phyloP scores from a whole-genome alignment of 2,113 vertebrate species.

The Hypanus sabinus region DNA sequence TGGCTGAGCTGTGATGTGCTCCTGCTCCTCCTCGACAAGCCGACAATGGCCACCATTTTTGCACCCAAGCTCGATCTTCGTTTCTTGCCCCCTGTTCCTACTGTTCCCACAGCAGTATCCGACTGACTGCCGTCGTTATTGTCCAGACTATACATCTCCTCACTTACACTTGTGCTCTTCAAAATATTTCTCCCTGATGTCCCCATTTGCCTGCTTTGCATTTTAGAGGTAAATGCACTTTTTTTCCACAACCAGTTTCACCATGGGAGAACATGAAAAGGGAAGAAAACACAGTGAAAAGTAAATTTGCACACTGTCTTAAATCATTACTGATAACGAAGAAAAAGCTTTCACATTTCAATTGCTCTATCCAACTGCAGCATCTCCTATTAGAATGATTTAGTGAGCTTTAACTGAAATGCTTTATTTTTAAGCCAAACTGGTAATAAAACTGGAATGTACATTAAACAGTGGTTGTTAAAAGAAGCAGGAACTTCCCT shows the following conservation, averaged over 20 bases:
- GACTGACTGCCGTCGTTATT: constrained; percentile 95
- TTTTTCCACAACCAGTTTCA: constrained; percentile 46
- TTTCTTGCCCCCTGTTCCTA: constrained; percentile 84
- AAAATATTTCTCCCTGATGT: constrained; percentile 79
- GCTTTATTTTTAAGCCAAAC: neutral
- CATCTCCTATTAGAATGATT: too few relatives aligned
- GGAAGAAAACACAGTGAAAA: constrained; percentile 23
- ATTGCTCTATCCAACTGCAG: too few relatives aligned
- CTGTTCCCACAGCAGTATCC: constrained; percentile 85
- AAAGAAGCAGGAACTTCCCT: neutral
- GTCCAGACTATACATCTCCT: constrained; percentile 87
- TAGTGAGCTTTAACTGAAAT: neutral
- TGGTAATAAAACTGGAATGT: neutral
- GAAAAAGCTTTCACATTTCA: neutral
- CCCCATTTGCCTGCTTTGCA: constrained; percentile 81
- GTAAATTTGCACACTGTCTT: neutral
- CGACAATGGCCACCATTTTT: constrained; percentile 89
- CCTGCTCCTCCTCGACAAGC: constrained; percentile 72
- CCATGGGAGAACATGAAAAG: constrained; percentile 5
- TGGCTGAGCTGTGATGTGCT: constrained; percentile 95
- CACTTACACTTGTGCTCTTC: constrained; percentile 94
- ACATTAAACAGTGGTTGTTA: neutral
- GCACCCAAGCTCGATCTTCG: constrained; percentile 88
- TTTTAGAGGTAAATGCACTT: constrained; percentile 74
- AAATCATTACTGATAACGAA: neutral